A percentile compares a stretch with the other conserved stretches of the same genome.
phyloP scores from a whole-genome alignment of 1,140 invertebrate species.

The Drosophila melanogaster region Release_6_plus_ISO1_MT NT_033777.3:6874001-6874500 shows the following conservation, averaged over 20 bases:
- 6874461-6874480: constrained; percentile 16
- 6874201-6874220: constrained; percentile 5
- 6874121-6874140: constrained; percentile 59
- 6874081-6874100: constrained; percentile 35
- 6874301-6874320: background rate
- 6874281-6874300: background rate
- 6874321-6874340: background rate
- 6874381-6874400: no score
- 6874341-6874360: no score
- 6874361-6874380: no score
- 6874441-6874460: constrained; percentile 9
- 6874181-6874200: constrained; percentile 20
- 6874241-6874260: background rate
- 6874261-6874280: background rate
- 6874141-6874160: constrained; percentile 41
- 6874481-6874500: constrained; percentile 29
- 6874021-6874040: constrained; percentile 44
- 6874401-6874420: background rate
- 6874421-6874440: no score
- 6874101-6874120: constrained; percentile 57
- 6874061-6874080: constrained; percentile 27
- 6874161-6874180: constrained; percentile 44
- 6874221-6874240: constrained; percentile 9
- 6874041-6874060: constrained; percentile 38
- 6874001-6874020: constrained; percentile 57